Evolutionary conservation across 2,113 vertebrate genomes (phyloP), one percentile per base, ranked within the genome.

Genomic region (Scalopus aquaticus): DNA sequence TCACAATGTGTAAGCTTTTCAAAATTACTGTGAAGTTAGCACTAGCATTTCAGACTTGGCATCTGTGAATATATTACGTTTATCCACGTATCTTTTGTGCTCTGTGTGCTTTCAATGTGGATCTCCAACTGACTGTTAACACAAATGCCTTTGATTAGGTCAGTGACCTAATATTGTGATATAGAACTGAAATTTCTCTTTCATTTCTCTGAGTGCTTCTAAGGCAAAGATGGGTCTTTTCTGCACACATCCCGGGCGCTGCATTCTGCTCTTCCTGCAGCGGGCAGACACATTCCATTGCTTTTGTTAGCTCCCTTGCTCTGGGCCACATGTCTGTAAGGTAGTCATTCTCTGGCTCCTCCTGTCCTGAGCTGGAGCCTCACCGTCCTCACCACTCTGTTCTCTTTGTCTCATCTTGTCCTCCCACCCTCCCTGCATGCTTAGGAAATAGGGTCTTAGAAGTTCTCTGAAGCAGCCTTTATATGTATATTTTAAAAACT

Each of bases 181-280:
- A 4, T 5, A 16, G 7, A 82, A 79, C 64, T 51, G 67, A 88
- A 44, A 39, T 35, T 12, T 51, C 24, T 26, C 39, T 72, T 80
- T 90, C 13, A 30, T 83, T 74, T 88, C 58, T 94, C 51, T 56
- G 90, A 65, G 89, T 51, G 8, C 51, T 42, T 19, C n/a, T 26
- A 24, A 79, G 42, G 49, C 28, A 32, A 58, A 73, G 32, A 32
- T 46, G 26, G 54, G 30, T 65, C 73, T 5, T 64, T 83, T 60
- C 88, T 74, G 9, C 30, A 35, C 10, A 24, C 26, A 6, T 0
- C 1, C 30, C 9, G 24, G 1, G 1, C 10, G 16, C 62, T 73
- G 24, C 17, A 0, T 54, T 83, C 65, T 58, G 0, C 30, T 13
- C 0, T 12, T 30, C 2, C n/a, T 13, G 20, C 35, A 37, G 19